These are phyloP conservation scores for Galago senegalensis DNA, from an alignment of 2,797 vertebrate genomes.

Conservation along the genomic window DNA sequence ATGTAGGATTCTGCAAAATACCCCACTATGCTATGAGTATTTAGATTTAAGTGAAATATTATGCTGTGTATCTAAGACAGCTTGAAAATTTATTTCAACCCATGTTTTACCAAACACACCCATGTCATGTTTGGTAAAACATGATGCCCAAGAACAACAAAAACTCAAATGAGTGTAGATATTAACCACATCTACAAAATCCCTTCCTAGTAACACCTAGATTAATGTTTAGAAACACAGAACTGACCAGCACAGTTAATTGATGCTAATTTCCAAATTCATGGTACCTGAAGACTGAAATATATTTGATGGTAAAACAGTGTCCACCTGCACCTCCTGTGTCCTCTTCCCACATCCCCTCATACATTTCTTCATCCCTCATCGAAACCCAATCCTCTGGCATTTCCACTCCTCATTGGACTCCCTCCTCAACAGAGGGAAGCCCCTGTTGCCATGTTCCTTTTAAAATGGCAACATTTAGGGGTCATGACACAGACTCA, in stretches of 20 bases:
- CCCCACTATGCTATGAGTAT: neutral
- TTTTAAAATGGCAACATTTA: neutral
- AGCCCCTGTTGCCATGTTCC: neutral
- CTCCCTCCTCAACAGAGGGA: neutral
- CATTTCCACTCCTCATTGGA: neutral
- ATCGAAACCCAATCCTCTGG: neutral
- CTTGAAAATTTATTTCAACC: constrained; percentile 55
- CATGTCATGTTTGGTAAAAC: neutral
- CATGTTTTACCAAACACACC: neutral
- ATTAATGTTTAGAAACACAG: neutral
- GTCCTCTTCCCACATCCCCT: neutral
- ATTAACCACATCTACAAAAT: neutral
- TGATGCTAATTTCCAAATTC: neutral
- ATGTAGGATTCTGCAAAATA: neutral
- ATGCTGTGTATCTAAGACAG: neutral
- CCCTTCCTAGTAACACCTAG: neutral
- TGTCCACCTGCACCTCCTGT: neutral
- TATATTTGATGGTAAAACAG: neutral
- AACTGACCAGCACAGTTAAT: neutral
- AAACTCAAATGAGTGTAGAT: neutral
- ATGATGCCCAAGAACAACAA: neutral
- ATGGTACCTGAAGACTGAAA: neutral
- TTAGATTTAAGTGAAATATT: constrained; percentile 21
- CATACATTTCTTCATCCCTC: neutral
- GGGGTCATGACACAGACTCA: neutral